phyloP scores from a whole-genome alignment of 2,113 vertebrate genomes.

The Scolopax mira region DNA sequence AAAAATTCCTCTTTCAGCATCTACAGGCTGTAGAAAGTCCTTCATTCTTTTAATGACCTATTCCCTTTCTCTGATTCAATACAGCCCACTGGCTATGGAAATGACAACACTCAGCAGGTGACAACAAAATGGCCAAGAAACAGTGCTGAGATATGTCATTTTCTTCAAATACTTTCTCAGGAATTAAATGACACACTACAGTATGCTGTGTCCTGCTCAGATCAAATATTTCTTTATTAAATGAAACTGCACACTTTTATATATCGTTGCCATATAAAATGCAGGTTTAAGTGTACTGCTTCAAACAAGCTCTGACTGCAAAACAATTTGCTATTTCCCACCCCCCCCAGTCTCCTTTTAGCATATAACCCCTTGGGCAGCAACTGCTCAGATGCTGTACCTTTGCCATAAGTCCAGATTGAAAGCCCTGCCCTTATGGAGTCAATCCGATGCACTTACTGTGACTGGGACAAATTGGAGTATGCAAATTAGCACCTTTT shows the following conservation, averaged over 20 bases:
- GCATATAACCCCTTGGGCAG: background rate
- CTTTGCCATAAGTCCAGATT: slow-evolving; percentile 12
- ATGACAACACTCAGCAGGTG: slow-evolving; percentile 81
- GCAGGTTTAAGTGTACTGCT: slow-evolving; percentile 51
- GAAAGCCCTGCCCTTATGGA: slow-evolving; percentile 15
- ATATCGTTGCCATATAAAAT: slow-evolving; percentile 51
- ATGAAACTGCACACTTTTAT: slow-evolving; percentile 53
- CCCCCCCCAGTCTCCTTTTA: background rate
- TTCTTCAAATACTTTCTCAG: slow-evolving; percentile 75
- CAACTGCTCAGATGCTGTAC: background rate
- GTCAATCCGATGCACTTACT: background rate
- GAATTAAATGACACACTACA: slow-evolving; percentile 75
- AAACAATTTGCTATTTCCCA: slow-evolving; percentile 60
- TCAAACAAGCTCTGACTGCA: slow-evolving; percentile 44
- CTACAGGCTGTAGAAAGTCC: slow-evolving; percentile 67
- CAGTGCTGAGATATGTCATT: slow-evolving; percentile 76
- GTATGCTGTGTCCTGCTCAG: slow-evolving; percentile 65
- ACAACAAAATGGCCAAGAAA: slow-evolving; percentile 79
- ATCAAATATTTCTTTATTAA: slow-evolving; percentile 79
- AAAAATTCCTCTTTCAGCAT: slow-evolving; percentile 40
- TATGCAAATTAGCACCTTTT: slow-evolving; percentile 37
- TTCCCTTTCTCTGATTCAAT: slow-evolving; percentile 76
- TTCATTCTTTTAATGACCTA: slow-evolving; percentile 80
- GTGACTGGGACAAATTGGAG: slow-evolving; percentile 16
- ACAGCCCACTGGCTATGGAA: slow-evolving; percentile 80